Base-by-base conservation (phyloP, 2,888 invertebrate species). In the Steinernema hermaphroditum region DNA sequence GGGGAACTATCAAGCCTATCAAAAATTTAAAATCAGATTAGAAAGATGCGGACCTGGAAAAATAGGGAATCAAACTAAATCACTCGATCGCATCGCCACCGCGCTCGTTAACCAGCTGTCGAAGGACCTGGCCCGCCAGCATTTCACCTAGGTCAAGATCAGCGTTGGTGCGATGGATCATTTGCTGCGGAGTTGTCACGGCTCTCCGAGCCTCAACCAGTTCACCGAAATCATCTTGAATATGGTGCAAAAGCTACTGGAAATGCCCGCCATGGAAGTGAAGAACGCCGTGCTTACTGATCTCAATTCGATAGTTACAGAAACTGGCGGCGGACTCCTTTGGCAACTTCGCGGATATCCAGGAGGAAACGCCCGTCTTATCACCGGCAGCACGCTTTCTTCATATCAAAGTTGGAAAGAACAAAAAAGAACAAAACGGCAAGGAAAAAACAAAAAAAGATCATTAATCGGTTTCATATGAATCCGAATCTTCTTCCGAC, bases 351-450 rank as follows among this genome's bases (percentile, higher is more conserved):
- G 94, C 98, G 72, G 96, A 96, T 88, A 98, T 98, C 82, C 96
- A 98, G 87, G 98, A 98, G 87, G 97, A 97, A 88, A 96, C 96
- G 37, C n/a, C 98, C 98, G 24, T 96, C 96, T 0, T 99, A 98
- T 89, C 98, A 98, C 89, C 91, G 97, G 16, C 83, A 96, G 74
- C 98, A 98, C 88, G 97, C 97, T 88, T 97, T 97, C 90, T 97
- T 98, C 76, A 96, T 98, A 83, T 95, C 94, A 78, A 96, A 97
- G 89, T 98, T 97, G n/a, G n/a, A n/a, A n/a, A n/a, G n/a, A n/a
- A n/a, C n/a, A n/a, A n/a, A n/a, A n/a, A n/a, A n/a, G n/a, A n/a
- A n/a, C n/a, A n/a, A n/a, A n/a, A n/a, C n/a, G n/a, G n/a, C n/a
- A n/a, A n/a, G n/a, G n/a, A n/a, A n/a, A n/a, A n/a, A n/a, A n/a